Conservation (phyloP, 2,888 invertebrate genomes). For the Andrena minutula region DNA sequence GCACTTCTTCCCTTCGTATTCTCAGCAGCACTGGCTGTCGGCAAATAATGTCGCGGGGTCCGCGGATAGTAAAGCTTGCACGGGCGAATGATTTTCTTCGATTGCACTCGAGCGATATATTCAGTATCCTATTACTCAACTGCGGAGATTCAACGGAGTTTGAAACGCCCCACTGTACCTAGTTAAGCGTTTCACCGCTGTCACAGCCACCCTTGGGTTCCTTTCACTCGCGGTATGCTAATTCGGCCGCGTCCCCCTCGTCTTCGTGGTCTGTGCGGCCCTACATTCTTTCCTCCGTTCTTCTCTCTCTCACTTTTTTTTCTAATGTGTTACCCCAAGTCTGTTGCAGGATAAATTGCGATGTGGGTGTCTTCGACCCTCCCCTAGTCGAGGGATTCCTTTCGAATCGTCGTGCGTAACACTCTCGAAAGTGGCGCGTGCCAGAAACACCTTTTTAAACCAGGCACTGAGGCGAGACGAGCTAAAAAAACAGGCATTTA, state of each 20-base stretch:
- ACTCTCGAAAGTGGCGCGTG: conserved; percentile 55
- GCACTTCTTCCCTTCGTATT: conserved; percentile 3
- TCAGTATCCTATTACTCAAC: not conserved
- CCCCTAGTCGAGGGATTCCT: conserved; percentile 60
- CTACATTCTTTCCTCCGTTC: conserved; percentile 8
- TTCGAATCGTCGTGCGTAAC: conserved; percentile 65
- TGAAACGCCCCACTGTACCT: conserved; percentile 22
- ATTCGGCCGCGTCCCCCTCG: conserved; percentile 41
- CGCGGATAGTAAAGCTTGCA: not conserved
- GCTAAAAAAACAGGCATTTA: conserved; percentile 69
- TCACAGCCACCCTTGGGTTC: conserved; percentile 27
- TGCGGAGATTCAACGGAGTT: conserved; percentile 24
- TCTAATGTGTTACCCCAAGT: conserved; percentile 69
- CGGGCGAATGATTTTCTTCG: not conserved
- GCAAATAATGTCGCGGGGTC: not conserved
- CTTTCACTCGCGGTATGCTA: conserved; percentile 49
- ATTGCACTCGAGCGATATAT: not conserved
- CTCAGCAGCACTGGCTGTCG: not conserved
- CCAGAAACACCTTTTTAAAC: conserved; percentile 67
- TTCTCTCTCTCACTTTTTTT: conserved; percentile 40
- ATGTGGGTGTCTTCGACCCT: conserved; percentile 63
- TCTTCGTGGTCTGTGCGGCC: conserved; percentile 34
- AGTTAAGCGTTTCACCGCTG: conserved; percentile 56
- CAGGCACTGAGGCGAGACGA: conserved; percentile 56
- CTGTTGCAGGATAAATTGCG: conserved; percentile 70